Base-by-base conservation (phyloP, 2,113 vertebrate genomes). In the Accipiter cooperii region DNA sequence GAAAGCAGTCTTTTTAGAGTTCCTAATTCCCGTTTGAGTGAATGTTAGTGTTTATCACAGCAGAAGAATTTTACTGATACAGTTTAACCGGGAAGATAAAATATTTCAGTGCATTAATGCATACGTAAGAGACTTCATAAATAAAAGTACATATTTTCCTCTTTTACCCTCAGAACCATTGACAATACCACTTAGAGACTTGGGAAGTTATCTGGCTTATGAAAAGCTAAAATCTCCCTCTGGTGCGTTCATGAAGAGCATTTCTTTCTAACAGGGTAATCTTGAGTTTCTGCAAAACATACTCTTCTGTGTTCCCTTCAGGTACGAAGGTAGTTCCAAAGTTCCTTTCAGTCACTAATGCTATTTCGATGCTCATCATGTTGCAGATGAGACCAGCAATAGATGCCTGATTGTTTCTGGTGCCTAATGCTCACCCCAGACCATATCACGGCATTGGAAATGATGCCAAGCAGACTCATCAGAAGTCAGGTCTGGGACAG, bases 31-130 rank as follows among this genome's bases (percentile, higher is more conserved):
- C 9, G 1, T 16, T n/a, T 71, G 63, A 77, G 14, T 34, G 42
- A 91, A 78, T 85, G 31, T 77, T 94, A 77, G 31, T 86, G 57
- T 94, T 95, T 95, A 87, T 84, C 91, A 64, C 76, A 87, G n/a
- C 63, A 80, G 85, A 92, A 84, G 47, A 79, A 80, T 82, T 88
- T 63, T 81, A 75, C 46, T 84, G 60, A 78, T 82, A 66, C 15
- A 76, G 8, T 87, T 94, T 87, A 92, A 87, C 54, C 13, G 33
- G 22, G 28, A 94, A 83, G 60, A 97, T 83, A 89, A 89, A 84
- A 54, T 54, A 49, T 58, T 89, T 65, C 29, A 73, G 36, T 89
- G 34, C 26, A 36, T 38, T 54, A 96, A 94, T 68, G 22, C 33
- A 10, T 76, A 70, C 1, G 3, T 49, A 60, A 93, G 34, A 95